phyloP scores from a whole-genome alignment of 2,888 invertebrate genomes.

The Lochmaea crataegi region DNA sequence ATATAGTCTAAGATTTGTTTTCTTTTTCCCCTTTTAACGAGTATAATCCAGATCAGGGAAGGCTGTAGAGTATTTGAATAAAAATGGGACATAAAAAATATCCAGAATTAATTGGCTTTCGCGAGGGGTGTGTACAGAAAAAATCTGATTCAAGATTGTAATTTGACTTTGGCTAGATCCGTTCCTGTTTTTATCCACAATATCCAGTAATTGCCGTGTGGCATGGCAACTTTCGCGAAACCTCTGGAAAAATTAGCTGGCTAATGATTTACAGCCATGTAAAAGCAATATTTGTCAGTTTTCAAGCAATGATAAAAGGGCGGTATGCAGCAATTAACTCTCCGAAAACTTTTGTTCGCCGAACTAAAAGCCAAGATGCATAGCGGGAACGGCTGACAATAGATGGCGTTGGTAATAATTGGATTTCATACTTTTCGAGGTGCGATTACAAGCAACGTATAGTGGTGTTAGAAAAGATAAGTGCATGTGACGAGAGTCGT shows the following conservation, averaged over 20 bases:
- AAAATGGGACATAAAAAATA: too few relatives aligned
- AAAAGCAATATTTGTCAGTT: slow-evolving; percentile 41
- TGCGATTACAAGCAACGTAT: slow-evolving; percentile 17
- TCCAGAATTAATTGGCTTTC: too few relatives aligned
- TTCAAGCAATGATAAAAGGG: slow-evolving; percentile 38
- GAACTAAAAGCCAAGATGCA: slow-evolving; percentile 33
- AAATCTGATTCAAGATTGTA: too few relatives aligned
- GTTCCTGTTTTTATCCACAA: neutral
- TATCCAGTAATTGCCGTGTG: slow-evolving; percentile 28
- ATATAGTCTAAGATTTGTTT: too few relatives aligned
- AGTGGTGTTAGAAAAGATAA: slow-evolving; percentile 2
- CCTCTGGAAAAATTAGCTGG: slow-evolving; percentile 33
- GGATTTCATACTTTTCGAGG: slow-evolving; percentile 26
- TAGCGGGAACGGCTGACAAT: slow-evolving; percentile 26
- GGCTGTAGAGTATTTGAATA: too few relatives aligned
- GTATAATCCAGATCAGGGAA: too few relatives aligned
- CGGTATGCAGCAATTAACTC: slow-evolving; percentile 27
- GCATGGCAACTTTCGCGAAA: slow-evolving; percentile 36
- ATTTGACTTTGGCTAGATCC: neutral
- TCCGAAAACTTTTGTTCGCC: slow-evolving; percentile 21
- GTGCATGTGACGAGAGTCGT: slow-evolving; percentile 6
- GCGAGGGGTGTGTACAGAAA: too few relatives aligned
- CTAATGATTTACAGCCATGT: slow-evolving; percentile 40
- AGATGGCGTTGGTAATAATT: slow-evolving; percentile 27
- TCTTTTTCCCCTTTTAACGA: too few relatives aligned